Conservation (phyloP, 2,888 invertebrate species). For the Gasteruption jaculator region DNA sequence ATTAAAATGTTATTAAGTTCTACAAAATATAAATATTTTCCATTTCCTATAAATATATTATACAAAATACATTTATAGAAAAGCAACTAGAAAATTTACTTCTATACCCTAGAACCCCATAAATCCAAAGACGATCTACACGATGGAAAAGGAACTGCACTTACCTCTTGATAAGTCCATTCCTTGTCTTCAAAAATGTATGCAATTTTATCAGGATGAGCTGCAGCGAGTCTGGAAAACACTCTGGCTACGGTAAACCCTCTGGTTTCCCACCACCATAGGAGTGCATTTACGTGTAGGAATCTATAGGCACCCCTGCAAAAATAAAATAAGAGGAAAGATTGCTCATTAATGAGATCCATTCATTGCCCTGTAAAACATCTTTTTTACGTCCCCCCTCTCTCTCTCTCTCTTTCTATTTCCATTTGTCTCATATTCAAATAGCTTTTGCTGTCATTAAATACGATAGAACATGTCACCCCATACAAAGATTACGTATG, state of each 20-base stretch:
- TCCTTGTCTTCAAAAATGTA: constrained; percentile 76
- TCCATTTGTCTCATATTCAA: too few relatives aligned
- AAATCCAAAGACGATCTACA: neutral
- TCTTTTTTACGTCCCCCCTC: too few relatives aligned
- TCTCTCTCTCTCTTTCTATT: too few relatives aligned
- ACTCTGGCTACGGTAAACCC: constrained; percentile 67
- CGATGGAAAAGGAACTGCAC: neutral
- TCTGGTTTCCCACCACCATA: constrained; percentile 46
- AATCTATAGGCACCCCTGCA: constrained; percentile 43
- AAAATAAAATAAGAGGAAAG: constrained; percentile 18
- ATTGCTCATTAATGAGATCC: too few relatives aligned
- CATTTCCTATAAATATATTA: too few relatives aligned
- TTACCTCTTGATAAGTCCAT: constrained; percentile 80
- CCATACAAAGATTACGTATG: too few relatives aligned
- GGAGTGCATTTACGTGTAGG: constrained; percentile 34
- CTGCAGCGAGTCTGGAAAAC: constrained; percentile 69
- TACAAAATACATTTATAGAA: too few relatives aligned
- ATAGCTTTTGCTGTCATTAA: too few relatives aligned
- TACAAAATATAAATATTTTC: neutral
- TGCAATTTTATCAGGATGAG: constrained; percentile 78
- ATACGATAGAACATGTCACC: too few relatives aligned
- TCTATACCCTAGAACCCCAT: constrained; percentile 3
- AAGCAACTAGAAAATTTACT: neutral
- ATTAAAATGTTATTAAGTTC: too few relatives aligned
- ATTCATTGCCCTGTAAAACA: too few relatives aligned